Conservation (phyloP, 2,888 invertebrate species). For the Nemurella pictetii region DNA sequence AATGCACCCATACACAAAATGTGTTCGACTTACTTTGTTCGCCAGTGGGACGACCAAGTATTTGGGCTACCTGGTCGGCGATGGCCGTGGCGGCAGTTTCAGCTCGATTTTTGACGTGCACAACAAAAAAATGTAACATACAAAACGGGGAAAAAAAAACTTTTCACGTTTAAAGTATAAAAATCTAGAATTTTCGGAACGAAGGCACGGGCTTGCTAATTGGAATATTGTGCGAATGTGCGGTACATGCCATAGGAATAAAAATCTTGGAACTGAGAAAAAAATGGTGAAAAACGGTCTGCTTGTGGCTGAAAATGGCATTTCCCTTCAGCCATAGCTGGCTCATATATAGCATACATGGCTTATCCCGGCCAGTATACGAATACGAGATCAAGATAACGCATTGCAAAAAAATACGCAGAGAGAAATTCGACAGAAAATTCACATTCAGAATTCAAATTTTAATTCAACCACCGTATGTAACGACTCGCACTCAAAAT, state of each 20-base stretch:
- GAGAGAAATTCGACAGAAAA: not conserved
- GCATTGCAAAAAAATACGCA: not conserved
- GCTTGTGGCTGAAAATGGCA: not conserved
- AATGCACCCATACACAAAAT: not conserved
- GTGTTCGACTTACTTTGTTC: not conserved
- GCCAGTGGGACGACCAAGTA: not conserved
- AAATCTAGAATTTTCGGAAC: not conserved
- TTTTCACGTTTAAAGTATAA: not conserved
- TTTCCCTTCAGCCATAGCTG: not conserved
- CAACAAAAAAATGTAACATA: not conserved
- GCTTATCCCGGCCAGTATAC: not conserved
- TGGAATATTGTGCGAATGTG: not conserved
- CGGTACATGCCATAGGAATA: not conserved
- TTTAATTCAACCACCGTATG: not conserved
- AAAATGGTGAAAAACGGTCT: not conserved
- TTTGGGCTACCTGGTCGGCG: not conserved
- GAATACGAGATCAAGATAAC: not conserved
- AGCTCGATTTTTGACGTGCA: not conserved
- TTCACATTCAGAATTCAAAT: not conserved
- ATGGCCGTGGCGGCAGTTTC: too few species aligned
- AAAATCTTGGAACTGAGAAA: not conserved
- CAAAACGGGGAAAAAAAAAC: not conserved
- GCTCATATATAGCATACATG: not conserved
- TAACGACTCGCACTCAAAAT: not conserved
- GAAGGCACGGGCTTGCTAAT: not conserved